These are phyloP conservation scores for Luffia ferchaultella DNA, from an alignment of 2,888 invertebrate genomes.

Conservation along the genomic window DNA sequence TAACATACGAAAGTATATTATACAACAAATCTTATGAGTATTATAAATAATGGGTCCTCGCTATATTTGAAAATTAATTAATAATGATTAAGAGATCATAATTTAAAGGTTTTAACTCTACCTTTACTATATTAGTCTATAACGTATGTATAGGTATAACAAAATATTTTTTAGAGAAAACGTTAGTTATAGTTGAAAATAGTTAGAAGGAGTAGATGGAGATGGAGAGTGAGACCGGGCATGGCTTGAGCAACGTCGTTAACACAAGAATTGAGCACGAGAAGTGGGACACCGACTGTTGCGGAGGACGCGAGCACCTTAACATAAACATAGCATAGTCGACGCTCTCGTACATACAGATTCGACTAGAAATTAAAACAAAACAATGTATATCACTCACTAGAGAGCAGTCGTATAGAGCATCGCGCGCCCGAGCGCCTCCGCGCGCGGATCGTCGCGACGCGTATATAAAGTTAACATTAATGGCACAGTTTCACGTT, in stretches of 20 bases:
- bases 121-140: conserved; percentile 56
- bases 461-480: conserved; percentile 52
- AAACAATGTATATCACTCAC: conserved; percentile 58
- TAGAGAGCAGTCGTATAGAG: conserved; percentile 46
- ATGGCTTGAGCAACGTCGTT: background rate
- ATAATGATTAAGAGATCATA: conserved; percentile 67
- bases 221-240: too few species aligned
- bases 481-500: conserved; percentile 67
- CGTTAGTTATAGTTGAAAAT: conserved; percentile 28
- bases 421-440: conserved; percentile 15
- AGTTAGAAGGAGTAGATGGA: conserved; percentile 8
- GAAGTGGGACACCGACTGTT: background rate
- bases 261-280: background rate
- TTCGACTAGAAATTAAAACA: conserved; percentile 60
- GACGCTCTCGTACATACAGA: conserved; percentile 39
- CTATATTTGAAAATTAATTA: conserved; percentile 57
- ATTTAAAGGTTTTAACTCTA: conserved; percentile 56
- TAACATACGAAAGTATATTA: too few species aligned
- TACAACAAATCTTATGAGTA: conserved; percentile 59
- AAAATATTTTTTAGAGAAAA: conserved; percentile 28
- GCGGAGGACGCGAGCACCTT: conserved; percentile 8
- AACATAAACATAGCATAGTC: conserved; percentile 37
- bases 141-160: conserved; percentile 44
- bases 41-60: conserved; percentile 57
- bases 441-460: background rate